Conservation (phyloP, 2,113 vertebrate species). For the Podilymbus podiceps region DNA sequence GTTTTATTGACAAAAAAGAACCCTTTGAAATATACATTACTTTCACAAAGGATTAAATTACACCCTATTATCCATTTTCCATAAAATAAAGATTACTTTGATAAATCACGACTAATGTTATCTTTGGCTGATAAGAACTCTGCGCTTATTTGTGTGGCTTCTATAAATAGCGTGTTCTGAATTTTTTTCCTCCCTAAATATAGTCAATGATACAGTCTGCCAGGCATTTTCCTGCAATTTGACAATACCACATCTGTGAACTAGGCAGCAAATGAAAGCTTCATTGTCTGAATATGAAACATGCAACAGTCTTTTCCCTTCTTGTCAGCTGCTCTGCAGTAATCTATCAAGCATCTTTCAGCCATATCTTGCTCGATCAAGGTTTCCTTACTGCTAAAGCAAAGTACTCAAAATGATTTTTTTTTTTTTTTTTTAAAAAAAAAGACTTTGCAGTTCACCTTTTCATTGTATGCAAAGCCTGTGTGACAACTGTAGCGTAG, state of each 20-base stretch:
- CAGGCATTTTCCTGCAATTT: conserved; percentile 67
- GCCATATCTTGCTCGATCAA: not conserved
- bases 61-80: conserved; percentile 42
- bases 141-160: conserved; percentile 27
- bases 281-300: conserved; percentile 25
- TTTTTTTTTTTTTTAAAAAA: not conserved
- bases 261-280: conserved; percentile 51
- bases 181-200: conserved; percentile 58
- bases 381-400: not conserved
- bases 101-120: conserved; percentile 63
- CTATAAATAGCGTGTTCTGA: conserved; percentile 69
- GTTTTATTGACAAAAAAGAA: conserved; percentile 49
- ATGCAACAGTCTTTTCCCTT: not conserved
- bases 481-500: accelerated
- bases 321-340: not conserved
- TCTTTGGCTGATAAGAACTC: conserved; percentile 60
- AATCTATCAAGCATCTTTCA: not conserved
- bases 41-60: conserved; percentile 60
- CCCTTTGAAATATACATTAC: conserved; percentile 61
- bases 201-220: conserved; percentile 49
- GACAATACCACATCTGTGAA: conserved; percentile 56
- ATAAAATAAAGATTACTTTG: conserved; percentile 58
- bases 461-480: not conserved
- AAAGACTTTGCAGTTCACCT: not conserved
- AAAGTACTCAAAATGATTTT: not conserved